phyloP scores from a whole-genome alignment of 2,888 invertebrate species.

The Agrochola lychnidis region DNA sequence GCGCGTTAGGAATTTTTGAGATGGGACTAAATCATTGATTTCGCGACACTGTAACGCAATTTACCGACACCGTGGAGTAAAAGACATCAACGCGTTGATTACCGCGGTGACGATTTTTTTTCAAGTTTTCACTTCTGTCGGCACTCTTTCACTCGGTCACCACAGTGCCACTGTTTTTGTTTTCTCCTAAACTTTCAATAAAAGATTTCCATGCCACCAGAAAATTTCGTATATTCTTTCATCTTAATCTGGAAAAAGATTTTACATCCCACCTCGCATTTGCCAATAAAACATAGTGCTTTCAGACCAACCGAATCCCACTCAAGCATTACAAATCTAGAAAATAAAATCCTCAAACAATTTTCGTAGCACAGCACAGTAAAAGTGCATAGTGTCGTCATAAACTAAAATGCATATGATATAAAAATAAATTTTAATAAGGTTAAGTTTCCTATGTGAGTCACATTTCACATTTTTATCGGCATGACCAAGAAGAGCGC shows the following conservation, averaged over 20 bases:
- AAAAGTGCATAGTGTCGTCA: background rate
- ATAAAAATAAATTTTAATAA: constrained; percentile 14
- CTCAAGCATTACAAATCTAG: constrained; percentile 23
- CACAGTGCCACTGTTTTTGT: no score
- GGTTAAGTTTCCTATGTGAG: background rate
- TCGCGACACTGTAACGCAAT: no score
- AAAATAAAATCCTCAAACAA: constrained; percentile 1
- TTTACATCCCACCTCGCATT: background rate
- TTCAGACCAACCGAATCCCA: constrained; percentile 1
- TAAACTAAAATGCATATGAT: background rate
- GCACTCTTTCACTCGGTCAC: no score
- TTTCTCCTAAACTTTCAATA: background rate
- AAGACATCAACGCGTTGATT: no score
- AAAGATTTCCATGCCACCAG: background rate
- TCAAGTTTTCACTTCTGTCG: no score
- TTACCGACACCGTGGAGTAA: no score
- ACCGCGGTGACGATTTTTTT: no score
- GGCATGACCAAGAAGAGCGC: background rate
- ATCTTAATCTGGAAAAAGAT: background rate
- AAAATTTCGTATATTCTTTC: background rate
- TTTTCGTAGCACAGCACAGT: background rate
- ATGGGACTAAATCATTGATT: no score
- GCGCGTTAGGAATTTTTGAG: no score
- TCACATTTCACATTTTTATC: constrained; percentile 27
- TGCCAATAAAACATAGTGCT: constrained; percentile 4